These are phyloP conservation scores for Amphimallon solstitiale DNA, from an alignment of 2,888 invertebrate genomes.

Conservation along the genomic window DNA sequence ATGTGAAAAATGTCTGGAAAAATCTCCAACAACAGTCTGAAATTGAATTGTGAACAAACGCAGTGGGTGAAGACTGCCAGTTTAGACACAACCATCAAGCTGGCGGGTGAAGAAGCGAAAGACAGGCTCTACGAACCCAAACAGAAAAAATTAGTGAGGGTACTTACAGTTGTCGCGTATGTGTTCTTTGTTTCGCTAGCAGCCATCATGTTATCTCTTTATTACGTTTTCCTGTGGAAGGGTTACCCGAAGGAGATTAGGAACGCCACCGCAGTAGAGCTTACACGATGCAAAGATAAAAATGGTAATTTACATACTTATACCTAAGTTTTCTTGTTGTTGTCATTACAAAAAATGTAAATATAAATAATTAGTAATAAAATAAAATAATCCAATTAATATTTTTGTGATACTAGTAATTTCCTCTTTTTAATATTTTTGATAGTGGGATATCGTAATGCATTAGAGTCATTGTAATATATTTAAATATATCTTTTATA, in stretches of 20 bases:
- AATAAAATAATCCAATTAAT: too few relatives aligned
- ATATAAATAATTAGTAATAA: too few relatives aligned
- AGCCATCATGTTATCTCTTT: constrained; percentile 91
- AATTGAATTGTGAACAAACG: constrained; percentile 52
- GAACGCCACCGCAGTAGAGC: constrained; percentile 4
- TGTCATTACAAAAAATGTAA: too few relatives aligned
- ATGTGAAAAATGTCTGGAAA: constrained; percentile 67
- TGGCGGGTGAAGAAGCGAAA: constrained; percentile 72
- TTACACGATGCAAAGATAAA: constrained; percentile 17
- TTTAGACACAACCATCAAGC: constrained; percentile 71
- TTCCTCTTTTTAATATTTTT: too few relatives aligned
- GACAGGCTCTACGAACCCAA: constrained; percentile 84
- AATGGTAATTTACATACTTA: neutral
- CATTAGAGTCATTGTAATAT: too few relatives aligned
- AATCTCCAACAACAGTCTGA: constrained; percentile 68
- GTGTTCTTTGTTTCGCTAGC: constrained; percentile 94
- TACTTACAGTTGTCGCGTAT: constrained; percentile 93
- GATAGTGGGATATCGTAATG: too few relatives aligned
- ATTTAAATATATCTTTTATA: too few relatives aligned
- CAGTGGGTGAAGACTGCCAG: constrained; percentile 54
- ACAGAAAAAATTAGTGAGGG: constrained; percentile 87
- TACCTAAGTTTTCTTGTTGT: too few relatives aligned
- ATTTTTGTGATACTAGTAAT: too few relatives aligned
- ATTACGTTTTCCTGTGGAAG: constrained; percentile 95
- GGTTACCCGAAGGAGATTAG: constrained; percentile 67